These are phyloP conservation scores for Byasa hedistus DNA, from an alignment of 2,888 invertebrate species.

Conservation along the genomic window DNA sequence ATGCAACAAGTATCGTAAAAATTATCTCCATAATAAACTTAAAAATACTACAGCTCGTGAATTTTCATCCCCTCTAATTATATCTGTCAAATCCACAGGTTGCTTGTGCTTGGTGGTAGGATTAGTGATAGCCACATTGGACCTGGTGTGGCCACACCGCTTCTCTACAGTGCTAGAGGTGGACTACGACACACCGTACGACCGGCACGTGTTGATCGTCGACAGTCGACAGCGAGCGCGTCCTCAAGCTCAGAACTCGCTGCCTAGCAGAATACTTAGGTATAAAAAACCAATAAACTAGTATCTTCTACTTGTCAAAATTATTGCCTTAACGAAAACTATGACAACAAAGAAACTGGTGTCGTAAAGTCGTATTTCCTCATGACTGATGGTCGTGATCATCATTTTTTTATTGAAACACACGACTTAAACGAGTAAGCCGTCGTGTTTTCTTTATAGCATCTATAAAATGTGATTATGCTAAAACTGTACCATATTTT, in stretches of 20 bases:
- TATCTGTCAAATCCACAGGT: constrained; percentile 71
- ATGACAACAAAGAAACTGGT: too few species aligned
- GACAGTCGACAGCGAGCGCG: constrained; percentile 83
- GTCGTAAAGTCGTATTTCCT: too few species aligned
- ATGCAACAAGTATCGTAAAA: too few species aligned
- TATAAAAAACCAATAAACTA: constrained; percentile 38
- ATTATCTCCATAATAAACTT: too few species aligned
- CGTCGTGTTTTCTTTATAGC: too few species aligned
- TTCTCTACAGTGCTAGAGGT: constrained; percentile 95
- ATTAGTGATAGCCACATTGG: constrained; percentile 87
- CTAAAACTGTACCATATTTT: too few species aligned
- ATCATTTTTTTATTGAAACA: too few species aligned
- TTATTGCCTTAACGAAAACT: not conserved
- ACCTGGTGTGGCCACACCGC: constrained; percentile 91
- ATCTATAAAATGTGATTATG: too few species aligned
- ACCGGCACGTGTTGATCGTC: constrained; percentile 93
- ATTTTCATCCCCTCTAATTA: not conserved
- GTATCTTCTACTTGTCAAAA: not conserved
- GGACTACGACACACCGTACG: constrained; percentile 96
- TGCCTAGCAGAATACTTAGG: constrained; percentile 84
- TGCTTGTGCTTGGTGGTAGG: constrained; percentile 89
- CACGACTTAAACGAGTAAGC: too few species aligned
- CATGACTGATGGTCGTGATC: too few species aligned
- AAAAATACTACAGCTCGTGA: too few species aligned
- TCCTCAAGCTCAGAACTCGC: constrained; percentile 64